These are phyloP conservation scores for Tangara arthus DNA, from an alignment of 2,797 vertebrate genomes.

Conservation along the genomic window DNA sequence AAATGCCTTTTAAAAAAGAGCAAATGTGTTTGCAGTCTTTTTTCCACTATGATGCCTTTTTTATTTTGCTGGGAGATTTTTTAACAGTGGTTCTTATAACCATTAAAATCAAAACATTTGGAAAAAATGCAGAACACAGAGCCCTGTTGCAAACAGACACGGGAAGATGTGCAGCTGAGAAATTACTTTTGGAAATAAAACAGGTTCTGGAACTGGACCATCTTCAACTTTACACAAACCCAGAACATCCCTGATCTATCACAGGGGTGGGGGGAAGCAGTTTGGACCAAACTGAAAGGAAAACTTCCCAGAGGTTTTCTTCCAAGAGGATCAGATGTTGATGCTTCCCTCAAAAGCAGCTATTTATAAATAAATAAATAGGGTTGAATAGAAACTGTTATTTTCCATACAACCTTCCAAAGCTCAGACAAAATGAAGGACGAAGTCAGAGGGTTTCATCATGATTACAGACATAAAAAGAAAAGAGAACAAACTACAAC, in stretches of 20 bases:
- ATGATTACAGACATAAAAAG: neutral
- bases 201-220: neutral
- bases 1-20: neutral
- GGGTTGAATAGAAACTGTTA: neutral
- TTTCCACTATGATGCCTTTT: neutral
- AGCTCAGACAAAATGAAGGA: neutral
- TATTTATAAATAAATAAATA: neutral
- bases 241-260: neutral
- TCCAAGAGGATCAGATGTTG: neutral
- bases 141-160: neutral
- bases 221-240: neutral
- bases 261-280: neutral
- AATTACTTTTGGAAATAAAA: neutral
- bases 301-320: neutral
- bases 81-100: neutral
- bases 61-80: neutral
- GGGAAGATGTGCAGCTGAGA: neutral
- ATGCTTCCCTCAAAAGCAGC: neutral
- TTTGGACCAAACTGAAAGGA: neutral
- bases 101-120: neutral
- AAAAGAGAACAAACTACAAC: neutral
- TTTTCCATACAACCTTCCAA: neutral
- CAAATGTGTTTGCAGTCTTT: neutral
- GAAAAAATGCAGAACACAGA: neutral
- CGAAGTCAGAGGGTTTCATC: neutral